A percentile compares a stretch with the other conserved stretches of the same genome.
Evolutionary conservation across 1,140 invertebrate genomes (phyloP).

Genomic region (Tetramorium simillimum): DNA sequence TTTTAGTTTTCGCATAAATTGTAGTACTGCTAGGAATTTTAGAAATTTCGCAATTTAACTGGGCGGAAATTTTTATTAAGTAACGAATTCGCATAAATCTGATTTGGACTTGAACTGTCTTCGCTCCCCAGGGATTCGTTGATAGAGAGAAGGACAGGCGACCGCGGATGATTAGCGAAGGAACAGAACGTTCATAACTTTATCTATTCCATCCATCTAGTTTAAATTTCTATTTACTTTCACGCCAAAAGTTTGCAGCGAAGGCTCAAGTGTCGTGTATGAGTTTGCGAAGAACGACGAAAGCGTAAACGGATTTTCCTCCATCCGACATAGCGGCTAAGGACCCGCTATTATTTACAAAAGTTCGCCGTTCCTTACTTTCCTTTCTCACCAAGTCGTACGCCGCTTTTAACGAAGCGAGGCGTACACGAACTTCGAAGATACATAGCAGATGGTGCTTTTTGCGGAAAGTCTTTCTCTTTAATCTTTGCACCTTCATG

Average conservation of each 20-base stretch:
- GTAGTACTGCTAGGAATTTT: not conserved
- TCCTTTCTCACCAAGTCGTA: constrained; percentile 25
- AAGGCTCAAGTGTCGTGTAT: constrained; percentile 44
- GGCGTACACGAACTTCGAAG: constrained; percentile 16
- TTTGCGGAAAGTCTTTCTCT: constrained; percentile 41
- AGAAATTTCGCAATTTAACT: not conserved
- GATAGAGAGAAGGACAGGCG: not conserved
- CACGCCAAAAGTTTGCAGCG: constrained; percentile 58
- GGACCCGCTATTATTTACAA: constrained; percentile 66
- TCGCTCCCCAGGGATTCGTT: not conserved
- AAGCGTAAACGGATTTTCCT: constrained; percentile 68
- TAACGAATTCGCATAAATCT: not conserved
- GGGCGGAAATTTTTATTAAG: not conserved
- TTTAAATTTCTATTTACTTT: constrained; percentile 75
- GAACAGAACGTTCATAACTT: constrained; percentile 54
- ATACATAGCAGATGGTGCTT: constrained; percentile 7
- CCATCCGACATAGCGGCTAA: constrained; percentile 53
- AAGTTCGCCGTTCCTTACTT: constrained; percentile 60
- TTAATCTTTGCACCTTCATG: constrained; percentile 28
- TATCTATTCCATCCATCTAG: constrained; percentile 54
- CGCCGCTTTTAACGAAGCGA: constrained; percentile 47
- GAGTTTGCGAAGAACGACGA: constrained; percentile 49
- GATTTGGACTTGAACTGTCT: not conserved
- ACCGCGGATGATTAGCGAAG: constrained; percentile 15
- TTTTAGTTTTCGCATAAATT: constrained; percentile 28